Evolutionary conservation across 2,797 vertebrate genomes (phyloP), one percentile per base, ranked within the genome.

Genomic region (Aulostomus chinensis): DNA sequence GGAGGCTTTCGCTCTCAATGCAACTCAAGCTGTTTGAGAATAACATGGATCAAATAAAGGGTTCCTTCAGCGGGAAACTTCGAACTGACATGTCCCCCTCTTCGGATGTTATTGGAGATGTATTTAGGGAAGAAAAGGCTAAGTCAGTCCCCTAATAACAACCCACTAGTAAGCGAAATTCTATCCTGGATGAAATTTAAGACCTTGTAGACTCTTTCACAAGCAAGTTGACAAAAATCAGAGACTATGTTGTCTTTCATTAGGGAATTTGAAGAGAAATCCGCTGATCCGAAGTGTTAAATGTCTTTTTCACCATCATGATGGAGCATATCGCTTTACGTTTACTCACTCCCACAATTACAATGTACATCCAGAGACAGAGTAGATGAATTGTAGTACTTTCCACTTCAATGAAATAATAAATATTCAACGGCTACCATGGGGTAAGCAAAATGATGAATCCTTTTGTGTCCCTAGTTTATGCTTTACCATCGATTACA

Each of bases 121-220:
- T n/a, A n/a, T n/a, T n/a, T n/a, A 9, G 24, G 24, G 24, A 9
- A 25, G 24, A 9, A 25, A 33, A 26, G 2, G 28, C 33, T 34
- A 34, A 34, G 41, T 57, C 47, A 57, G 28, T 10, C 42, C 13
- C 16, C 13, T 18, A 26, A 58, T 29, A 36, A 41, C 46, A 35
- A 32, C 30, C 34, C 40, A 31, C 28, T 12, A 18, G 45, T 48
- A 31, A 52, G 50, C 28, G 10, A 59, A 68, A 64, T 41, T 22
- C 21, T 39, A 56, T 11, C 37, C 46, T 31, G 24, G 29, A 48
- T 56, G 34, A 31, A 39, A 68, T 42, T 5, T 41, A 33, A 56
- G 31, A 37, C 8, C 14, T 25, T 33, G 24, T 7, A 35, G 24
- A 5, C 16, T 47, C 31, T 31, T 20, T 28, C 15, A 12, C 36